Evolutionary conservation across 2,113 vertebrate genomes (phyloP).

Genomic region (Oryzias celebensis): DNA sequence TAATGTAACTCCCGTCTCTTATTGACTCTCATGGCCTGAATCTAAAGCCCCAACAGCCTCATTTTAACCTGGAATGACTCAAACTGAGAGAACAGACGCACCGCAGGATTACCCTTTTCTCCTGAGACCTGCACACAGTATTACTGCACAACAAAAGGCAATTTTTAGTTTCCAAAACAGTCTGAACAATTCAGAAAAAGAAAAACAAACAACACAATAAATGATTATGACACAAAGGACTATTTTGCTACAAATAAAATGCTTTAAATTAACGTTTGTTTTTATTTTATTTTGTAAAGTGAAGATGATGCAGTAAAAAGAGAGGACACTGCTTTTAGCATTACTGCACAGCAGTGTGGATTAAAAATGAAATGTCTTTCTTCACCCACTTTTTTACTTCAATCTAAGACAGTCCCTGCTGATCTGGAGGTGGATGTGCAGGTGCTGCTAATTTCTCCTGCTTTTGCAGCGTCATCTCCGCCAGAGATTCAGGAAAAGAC

Average conservation of each 20-base stretch:
- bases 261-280: too few relatives aligned
- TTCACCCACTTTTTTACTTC: constrained; percentile 37
- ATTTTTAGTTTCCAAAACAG: too few relatives aligned
- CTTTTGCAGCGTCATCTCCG: constrained; percentile 71
- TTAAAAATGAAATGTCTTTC: constrained; percentile 46
- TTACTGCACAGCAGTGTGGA: constrained; percentile 56
- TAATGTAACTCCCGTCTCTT: constrained; percentile 19
- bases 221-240: too few relatives aligned
- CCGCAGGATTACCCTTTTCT: constrained; percentile 36
- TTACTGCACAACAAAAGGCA: too few relatives aligned
- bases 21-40: constrained; percentile 16
- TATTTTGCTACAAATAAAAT: too few relatives aligned
- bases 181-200: too few relatives aligned
- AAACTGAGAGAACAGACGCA: constrained; percentile 39
- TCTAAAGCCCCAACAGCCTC: constrained; percentile 19
- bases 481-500: constrained; percentile 34
- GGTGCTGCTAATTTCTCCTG: constrained; percentile 34
- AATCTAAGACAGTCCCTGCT: constrained; percentile 50
- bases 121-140: constrained; percentile 26
- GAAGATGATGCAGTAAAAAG: background rate
- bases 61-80: constrained; percentile 43
- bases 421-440: constrained; percentile 60
- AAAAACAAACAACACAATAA: too few relatives aligned
- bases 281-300: background rate
- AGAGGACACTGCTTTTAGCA: constrained; percentile 21